These are phyloP conservation scores for Struthio camelus DNA, from an alignment of 2,113 vertebrate species.

Conservation along the genomic window DNA sequence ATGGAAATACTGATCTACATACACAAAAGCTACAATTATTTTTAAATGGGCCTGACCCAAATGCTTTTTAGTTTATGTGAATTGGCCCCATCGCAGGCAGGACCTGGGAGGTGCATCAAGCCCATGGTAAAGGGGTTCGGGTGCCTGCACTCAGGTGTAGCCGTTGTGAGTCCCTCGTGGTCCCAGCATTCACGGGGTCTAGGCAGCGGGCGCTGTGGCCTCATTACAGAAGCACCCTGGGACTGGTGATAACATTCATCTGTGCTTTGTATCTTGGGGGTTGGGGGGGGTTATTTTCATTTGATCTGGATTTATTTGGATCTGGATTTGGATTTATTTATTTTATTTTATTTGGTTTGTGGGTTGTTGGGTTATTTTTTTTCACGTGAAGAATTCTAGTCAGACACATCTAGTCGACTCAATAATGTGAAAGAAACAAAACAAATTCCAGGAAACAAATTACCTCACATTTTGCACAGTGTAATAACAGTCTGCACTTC, in stretches of 20 bases:
- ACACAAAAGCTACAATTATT: background rate
- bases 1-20: background rate
- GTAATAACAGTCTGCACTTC: background rate
- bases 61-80: background rate
- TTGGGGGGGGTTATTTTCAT: background rate
- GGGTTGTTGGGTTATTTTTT: background rate
- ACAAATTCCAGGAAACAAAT: conserved; percentile 20
- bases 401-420: background rate
- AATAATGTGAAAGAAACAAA: background rate
- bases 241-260: background rate
- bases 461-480: background rate
- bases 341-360: background rate
- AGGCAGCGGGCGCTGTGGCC: background rate
- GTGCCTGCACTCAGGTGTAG: background rate
- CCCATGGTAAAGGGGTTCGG: background rate
- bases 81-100: no score
- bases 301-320: background rate
- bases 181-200: background rate
- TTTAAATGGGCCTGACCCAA: background rate
- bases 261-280: background rate
- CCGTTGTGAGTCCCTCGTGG: background rate
- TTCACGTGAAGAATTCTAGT: background rate
- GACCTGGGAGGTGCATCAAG: background rate
- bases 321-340: background rate
- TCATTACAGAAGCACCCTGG: background rate